These are phyloP conservation scores for Chalcosyrphus nemorum DNA, from an alignment of 2,888 invertebrate species.

Conservation along the genomic window DNA sequence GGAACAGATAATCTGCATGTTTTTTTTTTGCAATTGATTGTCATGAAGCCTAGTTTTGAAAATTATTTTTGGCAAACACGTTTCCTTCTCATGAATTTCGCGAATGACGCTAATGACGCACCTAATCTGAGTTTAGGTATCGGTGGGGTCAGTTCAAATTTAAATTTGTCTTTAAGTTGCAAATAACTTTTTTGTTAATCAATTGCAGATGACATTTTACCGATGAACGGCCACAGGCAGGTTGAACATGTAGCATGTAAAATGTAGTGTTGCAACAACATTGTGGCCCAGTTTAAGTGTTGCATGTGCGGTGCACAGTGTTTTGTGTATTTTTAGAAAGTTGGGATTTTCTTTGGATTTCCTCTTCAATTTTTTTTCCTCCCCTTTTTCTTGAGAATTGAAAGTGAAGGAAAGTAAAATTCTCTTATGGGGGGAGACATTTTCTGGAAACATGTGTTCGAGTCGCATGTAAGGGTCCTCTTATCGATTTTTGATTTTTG, in stretches of 20 bases:
- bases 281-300: slow-evolving; percentile 56
- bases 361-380: background rate
- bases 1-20: slow-evolving; percentile 19
- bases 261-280: slow-evolving; percentile 25
- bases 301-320: slow-evolving; percentile 14
- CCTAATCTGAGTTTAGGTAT: background rate
- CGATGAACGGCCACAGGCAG: background rate
- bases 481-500: background rate
- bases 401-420: slow-evolving; percentile 42
- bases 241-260: slow-evolving; percentile 1
- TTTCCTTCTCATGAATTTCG: background rate
- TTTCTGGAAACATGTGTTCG: background rate
- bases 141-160: background rate
- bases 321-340: slow-evolving; percentile 66
- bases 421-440: background rate
- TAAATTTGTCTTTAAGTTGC: background rate
- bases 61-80: background rate
- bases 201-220: background rate
- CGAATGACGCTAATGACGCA: background rate
- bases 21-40: background rate
- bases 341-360: slow-evolving; percentile 47
- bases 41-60: background rate
- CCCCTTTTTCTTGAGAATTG: slow-evolving; percentile 4
- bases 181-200: background rate
- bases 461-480: background rate